phyloP scores from a whole-genome alignment of 2,797 vertebrate genomes.

The Sebastes trivittatus region DNA sequence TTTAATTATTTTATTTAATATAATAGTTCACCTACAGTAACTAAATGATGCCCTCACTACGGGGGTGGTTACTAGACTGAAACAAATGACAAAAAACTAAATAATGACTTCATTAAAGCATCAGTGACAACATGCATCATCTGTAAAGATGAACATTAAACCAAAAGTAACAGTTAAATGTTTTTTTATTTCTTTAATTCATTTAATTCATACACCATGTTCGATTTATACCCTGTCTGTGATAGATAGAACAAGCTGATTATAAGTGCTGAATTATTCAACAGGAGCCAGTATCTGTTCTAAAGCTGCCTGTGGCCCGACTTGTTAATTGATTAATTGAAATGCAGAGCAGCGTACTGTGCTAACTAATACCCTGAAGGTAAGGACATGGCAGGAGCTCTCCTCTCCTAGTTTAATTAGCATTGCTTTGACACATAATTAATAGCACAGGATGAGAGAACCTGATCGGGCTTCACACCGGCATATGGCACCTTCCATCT shows the following conservation, averaged over 20 bases:
- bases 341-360: constrained; percentile 62
- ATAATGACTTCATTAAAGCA: constrained; percentile 7
- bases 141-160: neutral
- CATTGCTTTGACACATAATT: constrained; percentile 66
- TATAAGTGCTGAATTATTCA: constrained; percentile 72
- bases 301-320: constrained; percentile 58
- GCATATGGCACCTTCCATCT: constrained; percentile 45
- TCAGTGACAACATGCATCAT: neutral
- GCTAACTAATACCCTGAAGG: constrained; percentile 74
- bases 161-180: neutral
- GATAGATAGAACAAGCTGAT: constrained; percentile 61
- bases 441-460: constrained; percentile 58
- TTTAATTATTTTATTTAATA: too few species aligned
- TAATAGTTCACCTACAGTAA: neutral
- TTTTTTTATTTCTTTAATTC: neutral
- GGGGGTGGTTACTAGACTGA: neutral
- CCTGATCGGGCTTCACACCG: constrained; percentile 47
- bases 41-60: neutral
- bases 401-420: constrained; percentile 66
- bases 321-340: constrained; percentile 80
- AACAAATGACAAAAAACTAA: constrained; percentile 2
- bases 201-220: neutral
- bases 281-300: constrained; percentile 51
- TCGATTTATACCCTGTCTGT: constrained; percentile 18
- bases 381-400: constrained; percentile 64